phyloP scores from a whole-genome alignment of 2,113 vertebrate genomes.

The Platycercus adscitus region DNA sequence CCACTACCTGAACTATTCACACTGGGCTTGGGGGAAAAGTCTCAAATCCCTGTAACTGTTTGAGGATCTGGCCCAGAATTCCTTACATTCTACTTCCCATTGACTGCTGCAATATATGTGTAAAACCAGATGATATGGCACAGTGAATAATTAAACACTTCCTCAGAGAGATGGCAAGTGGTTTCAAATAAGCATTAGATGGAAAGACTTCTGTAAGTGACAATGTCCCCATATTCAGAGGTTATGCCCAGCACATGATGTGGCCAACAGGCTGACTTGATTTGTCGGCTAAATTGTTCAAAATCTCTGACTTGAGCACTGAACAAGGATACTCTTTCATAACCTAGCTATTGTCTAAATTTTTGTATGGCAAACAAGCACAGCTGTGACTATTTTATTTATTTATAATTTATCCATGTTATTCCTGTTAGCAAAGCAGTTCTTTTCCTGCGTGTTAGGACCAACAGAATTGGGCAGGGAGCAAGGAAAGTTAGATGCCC shows the following conservation, averaged over 20 bases:
- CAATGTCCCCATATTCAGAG: neutral
- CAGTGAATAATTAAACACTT: slow-evolving; percentile 9
- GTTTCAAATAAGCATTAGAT: neutral
- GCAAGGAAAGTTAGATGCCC: neutral
- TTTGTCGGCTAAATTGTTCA: neutral
- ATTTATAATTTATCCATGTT: neutral
- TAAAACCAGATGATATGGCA: neutral
- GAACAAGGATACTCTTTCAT: neutral
- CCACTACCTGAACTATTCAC: neutral
- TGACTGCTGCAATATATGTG: neutral
- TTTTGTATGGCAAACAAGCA: neutral
- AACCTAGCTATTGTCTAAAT: neutral
- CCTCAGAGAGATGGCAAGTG: neutral
- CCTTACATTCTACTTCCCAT: neutral
- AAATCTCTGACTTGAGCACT: neutral
- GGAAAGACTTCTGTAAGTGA: neutral
- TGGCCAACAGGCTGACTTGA: neutral
- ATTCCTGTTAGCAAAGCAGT: neutral
- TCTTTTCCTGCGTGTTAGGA: neutral
- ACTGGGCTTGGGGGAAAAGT: neutral
- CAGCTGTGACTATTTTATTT: neutral
- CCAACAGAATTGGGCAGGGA: neutral
- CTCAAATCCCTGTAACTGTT: neutral
- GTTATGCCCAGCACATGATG: neutral
- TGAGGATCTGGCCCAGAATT: neutral